Conservation (phyloP, 2,888 invertebrate species). For the Norana najaformis region DNA sequence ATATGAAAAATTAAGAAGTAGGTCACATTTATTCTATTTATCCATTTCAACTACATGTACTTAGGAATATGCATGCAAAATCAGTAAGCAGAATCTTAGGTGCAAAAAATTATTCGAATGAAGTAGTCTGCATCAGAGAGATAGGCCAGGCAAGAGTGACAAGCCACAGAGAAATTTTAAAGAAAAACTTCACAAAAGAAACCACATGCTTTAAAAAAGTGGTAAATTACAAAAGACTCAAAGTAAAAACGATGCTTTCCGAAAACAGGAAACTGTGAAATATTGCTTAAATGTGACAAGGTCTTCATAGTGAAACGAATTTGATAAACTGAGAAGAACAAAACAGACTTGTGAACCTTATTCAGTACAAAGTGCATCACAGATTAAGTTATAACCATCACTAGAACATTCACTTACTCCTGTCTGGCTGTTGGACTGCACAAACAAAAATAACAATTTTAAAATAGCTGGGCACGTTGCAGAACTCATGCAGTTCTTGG, state of each 20-base stretch:
- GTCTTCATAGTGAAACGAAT: not conserved
- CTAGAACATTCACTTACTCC: not conserved
- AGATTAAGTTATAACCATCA: not conserved
- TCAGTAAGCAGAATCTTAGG: not conserved
- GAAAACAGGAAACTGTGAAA: not conserved
- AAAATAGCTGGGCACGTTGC: not conserved
- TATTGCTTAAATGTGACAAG: not conserved
- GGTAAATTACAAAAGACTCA: not conserved
- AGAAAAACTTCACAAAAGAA: not conserved
- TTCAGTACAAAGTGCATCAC: not conserved
- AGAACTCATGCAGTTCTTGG: not conserved
- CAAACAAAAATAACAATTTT: not conserved
- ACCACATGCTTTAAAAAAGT: not conserved
- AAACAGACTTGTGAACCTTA: not conserved
- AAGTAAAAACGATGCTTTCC: not conserved
- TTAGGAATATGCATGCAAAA: not conserved
- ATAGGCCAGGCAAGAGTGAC: not conserved
- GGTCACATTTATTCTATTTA: not conserved
- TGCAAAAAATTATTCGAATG: not conserved
- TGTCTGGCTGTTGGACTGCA: not conserved
- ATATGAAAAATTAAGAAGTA: not conserved
- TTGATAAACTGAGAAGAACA: not conserved
- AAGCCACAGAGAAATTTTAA: not conserved
- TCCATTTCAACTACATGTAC: not conserved
- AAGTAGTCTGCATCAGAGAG: not conserved